Conservation (phyloP, 2,797 vertebrate genomes). For the Galaxias olidus region DNA sequence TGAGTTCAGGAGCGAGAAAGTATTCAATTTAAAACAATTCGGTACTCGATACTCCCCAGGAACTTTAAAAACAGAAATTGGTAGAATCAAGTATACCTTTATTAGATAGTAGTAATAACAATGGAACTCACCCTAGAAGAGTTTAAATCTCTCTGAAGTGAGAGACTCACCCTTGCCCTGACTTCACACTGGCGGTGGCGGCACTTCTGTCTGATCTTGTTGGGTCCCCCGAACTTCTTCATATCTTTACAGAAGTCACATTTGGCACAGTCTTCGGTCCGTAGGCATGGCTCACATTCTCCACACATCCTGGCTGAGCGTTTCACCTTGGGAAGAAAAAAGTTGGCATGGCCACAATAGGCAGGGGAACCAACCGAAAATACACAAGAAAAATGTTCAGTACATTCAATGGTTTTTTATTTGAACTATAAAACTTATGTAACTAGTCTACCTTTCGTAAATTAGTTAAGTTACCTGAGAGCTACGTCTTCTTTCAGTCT, state of each 20-base stretch:
- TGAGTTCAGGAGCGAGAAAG: no score
- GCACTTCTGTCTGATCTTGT: slow-evolving; percentile 94
- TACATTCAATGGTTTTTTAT: no score
- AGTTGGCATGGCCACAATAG: background rate
- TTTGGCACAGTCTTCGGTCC: slow-evolving; percentile 89
- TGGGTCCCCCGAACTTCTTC: slow-evolving; percentile 95
- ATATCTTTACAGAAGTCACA: slow-evolving; percentile 96
- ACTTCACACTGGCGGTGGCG: slow-evolving; percentile 90
- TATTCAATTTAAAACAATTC: no score
- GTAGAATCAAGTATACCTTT: background rate
- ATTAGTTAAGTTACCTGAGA: no score
- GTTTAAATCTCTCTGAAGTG: background rate
- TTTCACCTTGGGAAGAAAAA: slow-evolving; percentile 75
- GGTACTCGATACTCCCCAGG: no score
- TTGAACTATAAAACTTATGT: no score
- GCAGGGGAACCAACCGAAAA: background rate
- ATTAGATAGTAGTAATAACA: background rate
- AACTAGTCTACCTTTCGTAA: no score
- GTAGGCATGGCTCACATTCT: slow-evolving; percentile 87
- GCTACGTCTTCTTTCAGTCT: slow-evolving; percentile 59
- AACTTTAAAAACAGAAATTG: no score
- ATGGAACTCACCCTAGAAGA: background rate
- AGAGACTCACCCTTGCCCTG: slow-evolving; percentile 82
- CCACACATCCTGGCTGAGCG: slow-evolving; percentile 92
- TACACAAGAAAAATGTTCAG: background rate